Base-by-base conservation (phyloP, 2,113 vertebrate genomes). In the Oxyruncus cristatus region DNA sequence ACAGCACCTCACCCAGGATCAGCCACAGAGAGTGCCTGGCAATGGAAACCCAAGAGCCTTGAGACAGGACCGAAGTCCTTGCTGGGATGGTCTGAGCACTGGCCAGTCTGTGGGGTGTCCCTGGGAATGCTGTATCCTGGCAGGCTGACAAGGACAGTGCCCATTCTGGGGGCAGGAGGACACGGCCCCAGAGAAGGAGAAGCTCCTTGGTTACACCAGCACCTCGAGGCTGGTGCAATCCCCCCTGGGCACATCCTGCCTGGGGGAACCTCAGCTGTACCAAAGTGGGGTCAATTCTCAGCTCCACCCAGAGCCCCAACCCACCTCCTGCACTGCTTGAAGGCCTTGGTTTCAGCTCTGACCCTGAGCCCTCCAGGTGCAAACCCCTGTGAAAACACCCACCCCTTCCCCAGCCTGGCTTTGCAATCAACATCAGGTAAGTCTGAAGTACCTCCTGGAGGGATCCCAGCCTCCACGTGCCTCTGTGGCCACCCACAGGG, bases 11-110 rank as follows among this genome's bases (percentile, higher is more conserved):
- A 0, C 39, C 33, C 72, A 20, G 63, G 28, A 21, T 46, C 63
- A 62, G n/a, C 52, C 77, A n/a, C 0, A 0, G 9, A 9, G 66
- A 47, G n/a, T 52, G 32, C 0, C 0, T 0, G 1, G 27, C 33
- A n/a, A 30, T 1, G 4, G 44, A 50, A 72, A 65, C 5, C 22
- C 53, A 59, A 39, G 28, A 37, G 9, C 27, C 46, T 46, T 23
- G 49, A 65, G 42, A 39, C 87, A 63, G 44, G 65, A 32, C n/a
- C 6, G 1, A 49, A n/a, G 9, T 47, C 55, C 46, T 91, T 55
- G 27, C 81, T 76, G 1, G 1, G 32, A 11, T 42, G 58, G 44
- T 44, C 77, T 47, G 61, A 87, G 46, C 46, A 3, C 19, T 20
- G 52, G 37, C 3, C 23, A 19, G 2, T 2, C 26, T 4, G 0